These are phyloP conservation scores for Agapetus fuscipes DNA, from an alignment of 2,888 invertebrate species.

Conservation along the genomic window DNA sequence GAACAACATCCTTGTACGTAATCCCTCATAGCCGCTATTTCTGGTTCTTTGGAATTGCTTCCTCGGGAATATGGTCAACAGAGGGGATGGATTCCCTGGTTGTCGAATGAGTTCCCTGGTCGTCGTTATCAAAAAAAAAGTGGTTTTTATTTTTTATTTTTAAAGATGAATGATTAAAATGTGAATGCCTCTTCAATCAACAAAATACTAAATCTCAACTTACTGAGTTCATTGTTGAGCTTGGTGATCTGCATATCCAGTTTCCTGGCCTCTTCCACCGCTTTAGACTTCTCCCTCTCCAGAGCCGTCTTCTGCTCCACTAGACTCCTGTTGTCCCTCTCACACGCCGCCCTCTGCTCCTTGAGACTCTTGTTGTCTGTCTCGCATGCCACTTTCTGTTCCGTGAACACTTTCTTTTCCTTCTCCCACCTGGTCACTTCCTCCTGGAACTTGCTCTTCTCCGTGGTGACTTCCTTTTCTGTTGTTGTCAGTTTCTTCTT, in stretches of 20 bases:
- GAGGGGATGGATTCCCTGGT: too few species aligned
- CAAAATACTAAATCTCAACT: too few species aligned
- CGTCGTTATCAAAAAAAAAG: too few species aligned
- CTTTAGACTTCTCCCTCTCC: constrained; percentile 37
- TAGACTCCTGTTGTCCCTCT: constrained; percentile 23
- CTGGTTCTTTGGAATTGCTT: too few species aligned
- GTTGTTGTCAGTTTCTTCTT: constrained; percentile 41
- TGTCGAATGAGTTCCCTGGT: too few species aligned
- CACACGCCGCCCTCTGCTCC: constrained; percentile 54
- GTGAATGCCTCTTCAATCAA: too few species aligned
- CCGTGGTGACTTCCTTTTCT: constrained; percentile 43
- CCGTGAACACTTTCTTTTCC: constrained; percentile 36
- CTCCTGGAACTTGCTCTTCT: constrained; percentile 41
- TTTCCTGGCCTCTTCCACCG: constrained; percentile 55
- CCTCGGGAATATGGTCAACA: too few species aligned
- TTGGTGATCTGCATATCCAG: constrained; percentile 50
- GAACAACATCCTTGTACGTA: too few species aligned
- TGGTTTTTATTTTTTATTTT: too few species aligned
- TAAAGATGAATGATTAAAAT: too few species aligned
- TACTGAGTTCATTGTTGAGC: constrained; percentile 51
- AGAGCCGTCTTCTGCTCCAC: constrained; percentile 26
- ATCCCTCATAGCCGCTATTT: too few species aligned
- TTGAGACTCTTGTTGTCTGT: constrained; percentile 41
- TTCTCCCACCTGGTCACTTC: constrained; percentile 44
- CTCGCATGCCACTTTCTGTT: constrained; percentile 33